Evolutionary conservation across 2,113 vertebrate species (phyloP), one percentile per base, ranked within the genome.

Genomic region (Brienomyrus longianalis): DNA sequence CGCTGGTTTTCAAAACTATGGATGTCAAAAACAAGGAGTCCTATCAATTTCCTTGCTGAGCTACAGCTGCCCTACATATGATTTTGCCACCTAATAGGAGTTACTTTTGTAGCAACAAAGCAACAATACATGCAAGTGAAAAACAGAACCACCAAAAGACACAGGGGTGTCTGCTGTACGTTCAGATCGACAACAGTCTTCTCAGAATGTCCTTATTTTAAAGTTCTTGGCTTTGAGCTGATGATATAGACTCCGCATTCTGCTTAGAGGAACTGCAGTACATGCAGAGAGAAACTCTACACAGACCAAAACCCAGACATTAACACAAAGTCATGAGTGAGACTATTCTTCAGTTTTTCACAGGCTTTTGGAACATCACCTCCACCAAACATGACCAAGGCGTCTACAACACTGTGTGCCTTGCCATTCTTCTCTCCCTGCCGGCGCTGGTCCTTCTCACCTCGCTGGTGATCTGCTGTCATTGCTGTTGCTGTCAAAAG

Each of bases 321-420:
- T n/a, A 39, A 80, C n/a, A 43, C 62, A 91, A 56, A 91, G 91
- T 59, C 91, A 96, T 96, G 94, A 93, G 92, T 93, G 96, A 96
- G 83, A 94, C 93, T 87, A 93, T 98, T 89, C 92, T 91, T 90
- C 92, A 95, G 13, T 98, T 99, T 94, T 96, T 99, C 90, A 93
- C 87, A 17, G 93, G 96, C 19, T 86, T 98, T 77, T 97, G 97
- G 97, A 95, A 92, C n/a, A 93, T 96, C 11, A 93, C 96, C 23
- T 89, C 90, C 21, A 92, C 90, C 83, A 99, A 97, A 94, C 98
- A 99, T 13, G 93, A 96, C 31, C 96, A 98, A 91, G 97, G 98
- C 0, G 1, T 96, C 85, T 98, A 96, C 94, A 99, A 99, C 95
- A 98, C 97, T 0, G 70, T 98, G 87, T 99, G 98, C 93, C 94